Percentiles rank a stretch among this genome's conserved stretches.
phyloP scores from a whole-genome alignment of 2,888 invertebrate species.

The Glaucopsyche alexis region DNA sequence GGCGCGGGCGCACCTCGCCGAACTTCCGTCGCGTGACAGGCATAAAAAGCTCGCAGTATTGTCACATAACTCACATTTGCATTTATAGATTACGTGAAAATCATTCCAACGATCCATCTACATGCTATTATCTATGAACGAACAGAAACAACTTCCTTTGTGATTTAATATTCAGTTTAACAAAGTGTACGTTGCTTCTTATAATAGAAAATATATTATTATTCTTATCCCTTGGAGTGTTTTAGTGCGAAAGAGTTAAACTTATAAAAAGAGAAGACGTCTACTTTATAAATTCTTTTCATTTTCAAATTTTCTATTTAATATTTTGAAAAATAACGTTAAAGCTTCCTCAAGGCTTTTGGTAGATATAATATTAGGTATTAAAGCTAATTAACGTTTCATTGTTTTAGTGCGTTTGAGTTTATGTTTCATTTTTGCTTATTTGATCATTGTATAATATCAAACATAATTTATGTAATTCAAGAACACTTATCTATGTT shows the following conservation, averaged over 20 bases:
- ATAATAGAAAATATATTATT: neutral
- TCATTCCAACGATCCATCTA: slow-evolving; percentile 53
- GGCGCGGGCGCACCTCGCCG: slow-evolving; percentile 73
- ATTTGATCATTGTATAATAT: too few species aligned
- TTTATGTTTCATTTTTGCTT: too few species aligned
- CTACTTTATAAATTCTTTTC: too few species aligned
- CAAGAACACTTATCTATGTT: too few species aligned
- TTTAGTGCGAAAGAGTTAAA: neutral
- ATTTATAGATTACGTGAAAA: slow-evolving; percentile 69
- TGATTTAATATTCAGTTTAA: slow-evolving; percentile 13
- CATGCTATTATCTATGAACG: slow-evolving; percentile 39
- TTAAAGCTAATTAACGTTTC: too few species aligned
- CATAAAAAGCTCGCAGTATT: slow-evolving; percentile 71
- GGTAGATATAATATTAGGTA: too few species aligned
- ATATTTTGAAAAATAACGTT: too few species aligned
- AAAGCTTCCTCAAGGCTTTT: too few species aligned
- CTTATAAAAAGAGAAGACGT: neutral
- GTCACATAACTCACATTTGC: slow-evolving; percentile 69
- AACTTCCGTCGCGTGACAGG: slow-evolving; percentile 75
- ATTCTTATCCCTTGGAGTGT: neutral
- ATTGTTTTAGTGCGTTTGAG: too few species aligned
- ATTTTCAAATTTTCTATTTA: neutral
- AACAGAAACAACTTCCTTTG: slow-evolving; percentile 28
- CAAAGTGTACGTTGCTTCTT: neutral
- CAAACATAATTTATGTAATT: too few species aligned